These are phyloP conservation scores for Forficula auricularia DNA, from an alignment of 1,140 invertebrate genomes.

Conservation along the genomic window DNA sequence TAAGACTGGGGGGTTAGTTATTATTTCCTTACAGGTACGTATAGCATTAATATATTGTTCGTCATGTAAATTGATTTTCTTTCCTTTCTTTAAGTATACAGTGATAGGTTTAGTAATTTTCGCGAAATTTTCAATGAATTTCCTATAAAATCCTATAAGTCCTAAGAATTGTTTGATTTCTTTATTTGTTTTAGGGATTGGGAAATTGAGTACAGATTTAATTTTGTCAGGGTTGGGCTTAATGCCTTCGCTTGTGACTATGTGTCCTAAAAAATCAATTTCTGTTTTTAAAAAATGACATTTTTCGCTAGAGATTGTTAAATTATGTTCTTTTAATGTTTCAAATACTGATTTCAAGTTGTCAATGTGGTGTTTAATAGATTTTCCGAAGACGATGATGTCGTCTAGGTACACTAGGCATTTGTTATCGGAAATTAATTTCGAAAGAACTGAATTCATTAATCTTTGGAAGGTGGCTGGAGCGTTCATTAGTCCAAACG, in stretches of 20 bases:
- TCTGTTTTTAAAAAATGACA: constrained; percentile 11
- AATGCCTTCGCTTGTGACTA: constrained; percentile 10
- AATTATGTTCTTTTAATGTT: constrained; percentile 4
- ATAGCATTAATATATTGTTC: constrained; percentile 6
- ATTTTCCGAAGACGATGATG: not conserved
- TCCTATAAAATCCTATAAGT: constrained; percentile 15
- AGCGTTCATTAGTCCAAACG: constrained; percentile 18
- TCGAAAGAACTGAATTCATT: constrained; percentile 22
- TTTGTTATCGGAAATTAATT: constrained; percentile 10
- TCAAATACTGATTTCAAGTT: constrained; percentile 12
- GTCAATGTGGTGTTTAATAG: not conserved
- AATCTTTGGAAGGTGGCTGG: constrained; percentile 21
- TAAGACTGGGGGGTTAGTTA: constrained; percentile 13
- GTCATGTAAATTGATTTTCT: constrained; percentile 9
- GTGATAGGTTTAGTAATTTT: constrained; percentile 19
- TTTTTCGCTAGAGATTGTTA: constrained; percentile 15
- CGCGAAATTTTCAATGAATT: constrained; percentile 17
- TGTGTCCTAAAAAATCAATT: constrained; percentile 13
- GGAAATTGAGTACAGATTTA: constrained; percentile 17
- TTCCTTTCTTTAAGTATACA: constrained; percentile 16
- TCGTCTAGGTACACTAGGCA: constrained; percentile 24
- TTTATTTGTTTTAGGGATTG: constrained; percentile 16
- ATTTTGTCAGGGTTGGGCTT: constrained; percentile 14
- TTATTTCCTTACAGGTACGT: constrained; percentile 8
- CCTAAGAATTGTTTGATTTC: constrained; percentile 19